Base-by-base conservation (phyloP, 2,797 vertebrate species). In the Hypotaenidia okinawae region DNA sequence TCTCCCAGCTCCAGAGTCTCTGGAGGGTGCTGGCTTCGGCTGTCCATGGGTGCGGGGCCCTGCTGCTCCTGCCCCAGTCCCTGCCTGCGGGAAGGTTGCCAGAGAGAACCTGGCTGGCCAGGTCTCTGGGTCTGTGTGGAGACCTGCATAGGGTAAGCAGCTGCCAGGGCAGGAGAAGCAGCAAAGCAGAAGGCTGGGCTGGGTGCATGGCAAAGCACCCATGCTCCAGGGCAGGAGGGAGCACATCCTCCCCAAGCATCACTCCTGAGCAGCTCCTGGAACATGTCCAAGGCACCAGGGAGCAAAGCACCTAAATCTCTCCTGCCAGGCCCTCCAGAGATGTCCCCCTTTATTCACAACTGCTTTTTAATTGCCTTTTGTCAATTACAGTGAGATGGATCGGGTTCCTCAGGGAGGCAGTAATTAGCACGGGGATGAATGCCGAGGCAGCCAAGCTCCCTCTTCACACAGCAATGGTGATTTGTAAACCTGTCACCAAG, bases 341-440 rank as follows among this genome's bases (percentile, higher is more conserved):
- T 96, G 92, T 95, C 92, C 95, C 90, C 89, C 87, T 93, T 95
- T 96, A 91, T 92, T 93, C 96, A 89, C 93, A 95, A 94, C 86
- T 74, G 94, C 92, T 93, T 94, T 96, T 93, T 96, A 96, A 96
- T 96, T 94, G 95, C 96, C 91, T 96, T 96, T 96, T 95, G 95
- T 97, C 95, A 95, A 92, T 97, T 95, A 96, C 58, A 81, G 84
- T 2, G 51, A 97, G 96, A 96, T 94, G 94, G 93, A 96, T 95
- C 64, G 51, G 43, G 93, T 74, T 96, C 93, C 96, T 92, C 27
- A 4, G 94, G 94, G 94, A 95, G 92, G 94, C 94, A 84, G 94
- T 87, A 95, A 95, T 97, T 94, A 95, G 94, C 35, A 47, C 22
- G 2, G 87, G 94, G 89, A 93, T 92, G 94, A 89, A 95, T 87